Evolutionary conservation across 2,888 invertebrate genomes (phyloP), one percentile per base, ranked within the genome.

Genomic region (Rhogogaster chlorosoma): DNA sequence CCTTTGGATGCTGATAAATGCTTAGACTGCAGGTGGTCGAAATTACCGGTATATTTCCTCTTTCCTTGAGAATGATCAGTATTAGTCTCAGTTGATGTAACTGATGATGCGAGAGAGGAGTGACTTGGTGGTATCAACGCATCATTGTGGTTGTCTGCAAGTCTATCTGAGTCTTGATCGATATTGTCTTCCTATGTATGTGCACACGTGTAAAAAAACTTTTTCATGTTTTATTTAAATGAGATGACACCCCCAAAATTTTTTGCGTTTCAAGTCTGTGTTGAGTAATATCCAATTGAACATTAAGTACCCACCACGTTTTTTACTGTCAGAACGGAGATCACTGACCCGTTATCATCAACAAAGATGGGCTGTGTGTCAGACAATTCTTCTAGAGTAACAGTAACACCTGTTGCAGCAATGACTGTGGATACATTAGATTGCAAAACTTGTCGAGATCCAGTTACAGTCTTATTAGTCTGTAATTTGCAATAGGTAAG

Each of bases 281-380:
- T 71, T 38, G 38, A 71, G 15, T 71, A 71, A 71, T 71, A 71
- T 38, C 71, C 38, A 38, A 71, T 71, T 36, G 5, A 71, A 71
- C 38, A 71, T 38, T 10, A 71, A 38, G 71, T 71, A 71, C 71
- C 38, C 38, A 71, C 71, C 71, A 71, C 71, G n/a, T 12, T 71
- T 71, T 71, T 9, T 38, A 71, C 32, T 71, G 6, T 38, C 22
- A 38, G n/a, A 71, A 71, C 38, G 38, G 71, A 38, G 4, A 71
- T 71, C n/a, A 78, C 53, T 78, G 78, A 49, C 5, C 49, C 49
- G n/a, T 78, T 9, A 29, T 78, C 38, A 78, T 78, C 57, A 78
- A 29, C n/a, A 45, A 42, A 78, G 45, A 49, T 78, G 49, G 78
- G 77, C 77, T 45, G 77, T 12, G 77, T 77, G 49, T 77, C 22